Percentiles rank a stretch among this genome's conserved stretches.
phyloP scores from a whole-genome alignment of 1,140 invertebrate genomes.

The Stenopsyche tienmushanensis region DNA sequence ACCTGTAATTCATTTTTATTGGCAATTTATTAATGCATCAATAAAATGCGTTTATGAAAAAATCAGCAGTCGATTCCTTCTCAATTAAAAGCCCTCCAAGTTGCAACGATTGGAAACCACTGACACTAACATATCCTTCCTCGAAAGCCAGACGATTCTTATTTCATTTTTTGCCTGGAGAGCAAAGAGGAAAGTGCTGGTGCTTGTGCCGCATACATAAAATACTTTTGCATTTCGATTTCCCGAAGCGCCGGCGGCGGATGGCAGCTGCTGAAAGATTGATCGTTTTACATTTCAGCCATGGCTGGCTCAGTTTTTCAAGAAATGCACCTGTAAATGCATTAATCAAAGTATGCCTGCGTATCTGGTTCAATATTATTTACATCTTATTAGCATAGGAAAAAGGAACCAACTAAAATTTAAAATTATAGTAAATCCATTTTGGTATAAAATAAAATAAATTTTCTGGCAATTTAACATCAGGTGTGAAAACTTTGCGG shows the following conservation, averaged over 20 bases:
- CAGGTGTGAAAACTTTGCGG: too few species aligned
- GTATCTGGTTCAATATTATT: neutral
- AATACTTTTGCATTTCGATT: slow-evolving; percentile 13
- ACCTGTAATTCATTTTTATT: too few species aligned
- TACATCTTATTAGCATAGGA: neutral
- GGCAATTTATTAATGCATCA: too few species aligned
- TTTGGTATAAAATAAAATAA: neutral
- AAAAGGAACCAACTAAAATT: neutral
- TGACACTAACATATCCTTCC: too few species aligned
- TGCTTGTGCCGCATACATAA: neutral
- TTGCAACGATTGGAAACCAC: too few species aligned
- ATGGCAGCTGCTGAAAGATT: slow-evolving; percentile 21
- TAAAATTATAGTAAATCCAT: neutral
- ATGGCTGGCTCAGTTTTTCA: slow-evolving; percentile 4
- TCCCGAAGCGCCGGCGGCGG: slow-evolving; percentile 1
- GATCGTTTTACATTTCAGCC: slow-evolving; percentile 20
- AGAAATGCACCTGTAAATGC: slow-evolving; percentile 12
- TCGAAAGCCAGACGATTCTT: neutral
- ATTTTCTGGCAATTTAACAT: neutral
- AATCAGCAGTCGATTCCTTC: too few species aligned
- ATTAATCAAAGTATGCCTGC: slow-evolving; percentile 22
- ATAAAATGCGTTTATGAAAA: too few species aligned
- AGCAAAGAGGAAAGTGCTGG: neutral
- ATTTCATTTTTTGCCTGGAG: too few species aligned
- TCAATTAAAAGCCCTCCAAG: neutral